Conservation (phyloP, 2,797 vertebrate genomes). For the Glossophaga mutica region DNA sequence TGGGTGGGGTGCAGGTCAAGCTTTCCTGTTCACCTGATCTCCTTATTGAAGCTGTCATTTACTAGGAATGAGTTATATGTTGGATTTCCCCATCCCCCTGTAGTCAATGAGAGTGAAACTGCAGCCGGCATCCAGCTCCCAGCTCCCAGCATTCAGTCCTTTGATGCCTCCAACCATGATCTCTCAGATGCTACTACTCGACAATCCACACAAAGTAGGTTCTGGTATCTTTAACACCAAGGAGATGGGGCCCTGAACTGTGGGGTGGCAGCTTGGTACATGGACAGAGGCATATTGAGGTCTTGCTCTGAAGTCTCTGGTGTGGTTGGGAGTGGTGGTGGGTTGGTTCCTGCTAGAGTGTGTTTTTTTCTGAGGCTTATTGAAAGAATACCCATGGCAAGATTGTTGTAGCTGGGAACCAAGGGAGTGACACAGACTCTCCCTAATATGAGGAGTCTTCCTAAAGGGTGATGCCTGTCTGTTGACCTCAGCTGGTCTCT, state of each 20-base stretch:
- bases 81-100: background rate
- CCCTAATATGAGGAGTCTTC: background rate
- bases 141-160: slow-evolving; percentile 89
- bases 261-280: background rate
- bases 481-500: background rate
- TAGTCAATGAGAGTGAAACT: slow-evolving; percentile 90
- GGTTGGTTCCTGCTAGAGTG: background rate
- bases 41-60: background rate
- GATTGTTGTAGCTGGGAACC: background rate
- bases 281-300: background rate
- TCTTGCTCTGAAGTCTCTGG: background rate
- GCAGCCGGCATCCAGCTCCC: slow-evolving; percentile 86
- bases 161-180: slow-evolving; percentile 85
- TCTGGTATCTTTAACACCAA: background rate
- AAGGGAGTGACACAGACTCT: background rate
- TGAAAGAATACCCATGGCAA: background rate
- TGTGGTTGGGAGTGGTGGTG: background rate
- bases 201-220: slow-evolving; percentile 88
- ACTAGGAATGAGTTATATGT: background rate
- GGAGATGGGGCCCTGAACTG: background rate
- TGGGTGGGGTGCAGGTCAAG: background rate
- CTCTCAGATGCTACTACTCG: slow-evolving; percentile 89
- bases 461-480: background rate
- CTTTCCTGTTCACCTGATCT: background rate
- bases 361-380: background rate